Evolutionary conservation across 1,140 invertebrate genomes (phyloP), one percentile per base, ranked within the genome.

Genomic region (Littorina saxatilis): DNA sequence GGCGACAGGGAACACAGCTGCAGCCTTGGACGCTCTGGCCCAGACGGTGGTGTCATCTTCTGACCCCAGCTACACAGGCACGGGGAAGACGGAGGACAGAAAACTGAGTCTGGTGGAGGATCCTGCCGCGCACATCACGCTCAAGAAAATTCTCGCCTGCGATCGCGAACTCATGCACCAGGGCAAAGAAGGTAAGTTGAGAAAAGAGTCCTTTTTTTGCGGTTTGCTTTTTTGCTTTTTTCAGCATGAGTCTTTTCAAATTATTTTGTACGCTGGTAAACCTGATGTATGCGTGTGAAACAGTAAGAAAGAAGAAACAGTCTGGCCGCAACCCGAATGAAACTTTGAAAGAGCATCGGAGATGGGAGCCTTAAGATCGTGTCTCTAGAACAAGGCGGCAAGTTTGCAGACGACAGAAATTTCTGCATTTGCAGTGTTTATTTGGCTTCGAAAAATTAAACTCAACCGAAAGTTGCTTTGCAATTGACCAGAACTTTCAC

Each of bases 121-220:
- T 91, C 91, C 95, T 0, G 96, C 96, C 20, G 93, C 96, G 80
- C 96, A 97, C 91, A 94, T 96, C 93, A 94, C 95, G 50, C 89
- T 97, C 3, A 97, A 97, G 86, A 96, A 96, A 91, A 91, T 98
- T 23, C 94, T 96, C 27, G 93, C 94, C 75, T 91, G 95, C 76
- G 96, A 97, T 85, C 93, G 93, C 75, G 87, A 92, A 1, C 90
- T 93, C 58, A 85, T 90, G 61, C 76, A 63, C 73, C 74, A 76
- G 37, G 74, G 74, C n/a, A 76, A 76, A 58, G 37, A 55, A 7
- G 50, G 74, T 76, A 11, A 58, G 74, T n/a, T n/a, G n/a, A n/a
- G n/a, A n/a, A n/a, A 3, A 39, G 29, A 4, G 66, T 23, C 7
- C 35, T 29, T 70, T 5, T 70, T 29, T 58, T 15, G 32, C 32